phyloP scores from a whole-genome alignment of 2,797 vertebrate species.

The Centroberyx gerrardi region DNA sequence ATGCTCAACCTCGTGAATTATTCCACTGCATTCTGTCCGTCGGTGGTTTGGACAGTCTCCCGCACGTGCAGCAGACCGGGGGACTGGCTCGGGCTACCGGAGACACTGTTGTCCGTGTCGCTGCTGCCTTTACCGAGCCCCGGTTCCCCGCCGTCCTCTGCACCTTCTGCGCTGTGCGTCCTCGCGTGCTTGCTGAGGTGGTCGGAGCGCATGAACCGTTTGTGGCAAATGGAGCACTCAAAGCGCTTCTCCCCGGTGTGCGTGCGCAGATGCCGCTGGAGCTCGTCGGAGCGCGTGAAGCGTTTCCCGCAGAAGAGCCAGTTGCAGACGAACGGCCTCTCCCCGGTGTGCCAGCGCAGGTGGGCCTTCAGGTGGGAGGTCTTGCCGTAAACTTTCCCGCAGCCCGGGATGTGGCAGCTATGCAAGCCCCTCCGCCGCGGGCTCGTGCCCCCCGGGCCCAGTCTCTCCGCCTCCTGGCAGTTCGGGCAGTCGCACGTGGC shows the following conservation, averaged over 20 bases:
- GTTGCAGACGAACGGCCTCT: slow-evolving; percentile 94
- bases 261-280: slow-evolving; percentile 94
- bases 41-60: slow-evolving; percentile 65
- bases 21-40: slow-evolving; percentile 82
- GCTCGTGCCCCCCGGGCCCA: slow-evolving; percentile 89
- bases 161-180: slow-evolving; percentile 88
- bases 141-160: slow-evolving; percentile 79
- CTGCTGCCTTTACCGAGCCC: slow-evolving; percentile 87
- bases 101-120: slow-evolving; percentile 92
- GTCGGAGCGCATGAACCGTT: slow-evolving; percentile 95
- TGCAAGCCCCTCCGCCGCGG: slow-evolving; percentile 90
- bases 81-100: slow-evolving; percentile 90
- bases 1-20: slow-evolving; percentile 49
- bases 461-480: slow-evolving; percentile 91
- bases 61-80: slow-evolving; percentile 85
- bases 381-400: slow-evolving; percentile 94
- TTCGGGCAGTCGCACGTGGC: slow-evolving; percentile 95
- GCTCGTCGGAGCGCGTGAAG: slow-evolving; percentile 95
- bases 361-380: slow-evolving; percentile 94
- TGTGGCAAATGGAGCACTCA: slow-evolving; percentile 91
- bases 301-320: slow-evolving; percentile 96
- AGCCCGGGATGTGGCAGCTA: slow-evolving; percentile 94
- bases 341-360: slow-evolving; percentile 94
- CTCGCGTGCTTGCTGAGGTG: slow-evolving; percentile 94
- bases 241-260: slow-evolving; percentile 96